Base-by-base conservation (phyloP, 2,113 vertebrate species). In the Oreochromis tanganicae region DNA sequence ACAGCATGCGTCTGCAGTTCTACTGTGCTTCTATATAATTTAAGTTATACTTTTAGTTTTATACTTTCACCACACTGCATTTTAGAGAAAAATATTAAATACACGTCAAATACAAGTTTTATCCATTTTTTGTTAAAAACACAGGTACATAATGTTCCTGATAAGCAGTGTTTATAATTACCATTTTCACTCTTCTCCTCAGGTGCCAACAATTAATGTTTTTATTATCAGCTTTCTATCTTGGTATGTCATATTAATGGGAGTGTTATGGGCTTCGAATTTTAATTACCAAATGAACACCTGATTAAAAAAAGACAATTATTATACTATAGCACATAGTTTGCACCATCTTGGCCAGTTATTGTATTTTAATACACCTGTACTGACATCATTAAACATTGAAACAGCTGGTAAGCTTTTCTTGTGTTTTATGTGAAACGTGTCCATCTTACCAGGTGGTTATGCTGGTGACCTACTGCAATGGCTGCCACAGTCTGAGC, bases 401-500 rank as follows among this genome's bases (percentile, higher is more conserved):
- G 21, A 48, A 48, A 75, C 24, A 75, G 24, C 24, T 29, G 24
- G 14, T 73, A 75, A 75, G 14, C 9, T 12, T 17, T 38, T 41
- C 13, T 14, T 59, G 43, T 50, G 16, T 50, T 29, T 50, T 78
- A 78, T 50, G 43, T 78, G 71, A 46, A 78, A 32, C 27, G n/a
- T 80, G 5, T 10, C 3, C 0, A 2, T 75, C 96, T 95, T 95
- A 99, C 98, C 97, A 97, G 94, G 63, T 99, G 98, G 87, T 98
- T 97, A 89, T 99, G 98, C 93, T 99, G 98, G 94, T 99, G 97
- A 14, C 98, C 98, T 29, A 99, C 98, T 0, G 97, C 98, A 43
- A 99, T 89, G 1, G 96, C 52, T 0, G 96, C 87, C 89, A 97
- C 85, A 0, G 97, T 96, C 94, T 99, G 98, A 32, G 98, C 97